phyloP scores from a whole-genome alignment of 2,888 invertebrate species.

The Tenthredo distinguenda region DNA sequence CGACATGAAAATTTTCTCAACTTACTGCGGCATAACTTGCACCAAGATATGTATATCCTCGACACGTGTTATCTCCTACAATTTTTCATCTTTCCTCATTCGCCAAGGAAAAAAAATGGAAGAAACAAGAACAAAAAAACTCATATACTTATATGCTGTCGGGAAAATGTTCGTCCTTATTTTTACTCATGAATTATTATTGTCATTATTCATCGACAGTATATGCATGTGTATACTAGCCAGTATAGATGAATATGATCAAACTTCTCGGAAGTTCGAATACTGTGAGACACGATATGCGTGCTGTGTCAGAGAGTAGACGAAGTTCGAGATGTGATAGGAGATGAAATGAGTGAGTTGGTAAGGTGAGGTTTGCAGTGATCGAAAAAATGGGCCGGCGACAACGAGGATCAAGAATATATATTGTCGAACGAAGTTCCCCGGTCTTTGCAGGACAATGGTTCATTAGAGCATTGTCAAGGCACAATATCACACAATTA shows the following conservation, averaged over 20 bases:
- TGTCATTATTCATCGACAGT: too few relatives aligned
- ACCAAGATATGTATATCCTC: background rate
- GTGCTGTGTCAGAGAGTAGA: too few relatives aligned
- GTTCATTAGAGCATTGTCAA: slow-evolving; percentile 76
- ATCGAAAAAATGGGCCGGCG: slow-evolving; percentile 12
- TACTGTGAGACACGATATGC: too few relatives aligned
- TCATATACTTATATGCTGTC: too few relatives aligned
- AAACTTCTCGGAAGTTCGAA: too few relatives aligned
- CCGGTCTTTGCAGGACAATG: slow-evolving; percentile 67
- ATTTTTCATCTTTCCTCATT: background rate
- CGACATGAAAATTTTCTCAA: background rate
- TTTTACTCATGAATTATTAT: too few relatives aligned
- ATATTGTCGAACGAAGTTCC: background rate
- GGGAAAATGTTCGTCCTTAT: too few relatives aligned
- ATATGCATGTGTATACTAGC: too few relatives aligned
- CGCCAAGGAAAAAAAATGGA: too few relatives aligned
- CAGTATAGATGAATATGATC: too few relatives aligned
- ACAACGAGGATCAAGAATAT: background rate
- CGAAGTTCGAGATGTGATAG: background rate
- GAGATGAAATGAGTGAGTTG: background rate
- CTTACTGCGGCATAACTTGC: background rate
- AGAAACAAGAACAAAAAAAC: too few relatives aligned
- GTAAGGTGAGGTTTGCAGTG: background rate
- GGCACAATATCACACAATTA: slow-evolving; percentile 76
- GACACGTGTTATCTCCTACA: background rate